A percentile compares a stretch with the other conserved stretches of the same genome.
These are phyloP conservation scores for Pimpla rufipes DNA, from an alignment of 2,888 invertebrate species.

Conservation along the genomic window DNA sequence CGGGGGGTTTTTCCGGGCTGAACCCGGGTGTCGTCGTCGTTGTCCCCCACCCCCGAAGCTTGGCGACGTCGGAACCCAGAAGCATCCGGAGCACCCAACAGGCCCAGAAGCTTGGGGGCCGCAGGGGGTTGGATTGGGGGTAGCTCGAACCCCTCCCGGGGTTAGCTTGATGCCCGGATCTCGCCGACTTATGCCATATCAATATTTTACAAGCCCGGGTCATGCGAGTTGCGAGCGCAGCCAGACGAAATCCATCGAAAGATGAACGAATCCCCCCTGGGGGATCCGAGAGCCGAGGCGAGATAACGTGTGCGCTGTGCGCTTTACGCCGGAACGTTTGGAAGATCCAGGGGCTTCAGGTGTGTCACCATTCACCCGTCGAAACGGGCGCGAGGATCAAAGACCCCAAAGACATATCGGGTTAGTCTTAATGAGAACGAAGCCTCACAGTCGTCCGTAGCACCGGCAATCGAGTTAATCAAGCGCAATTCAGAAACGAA, in stretches of 20 bases:
- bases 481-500: background rate
- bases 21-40: background rate
- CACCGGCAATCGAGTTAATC: background rate
- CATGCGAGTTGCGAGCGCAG: background rate
- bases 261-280: background rate
- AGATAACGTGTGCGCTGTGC: background rate
- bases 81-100: background rate
- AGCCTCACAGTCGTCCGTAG: too few species aligned
- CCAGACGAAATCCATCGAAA: conserved; percentile 24
- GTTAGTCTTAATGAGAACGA: background rate
- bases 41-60: background rate
- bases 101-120: background rate
- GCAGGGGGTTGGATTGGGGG: too few species aligned
- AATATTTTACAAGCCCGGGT: conserved; percentile 63
- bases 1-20: conserved; percentile 17
- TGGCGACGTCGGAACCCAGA: conserved; percentile 33
- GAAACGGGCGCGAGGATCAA: background rate
- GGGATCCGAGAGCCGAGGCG: background rate
- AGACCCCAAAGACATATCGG: too few species aligned
- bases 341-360: background rate
- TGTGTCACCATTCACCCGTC: conserved; percentile 25
- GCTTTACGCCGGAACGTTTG: background rate
- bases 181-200: conserved; percentile 59
- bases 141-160: too few species aligned
- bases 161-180: conserved; percentile 52